These are phyloP conservation scores for Cyclargus thomasi DNA, from an alignment of 1,140 invertebrate species.

Conservation along the genomic window DNA sequence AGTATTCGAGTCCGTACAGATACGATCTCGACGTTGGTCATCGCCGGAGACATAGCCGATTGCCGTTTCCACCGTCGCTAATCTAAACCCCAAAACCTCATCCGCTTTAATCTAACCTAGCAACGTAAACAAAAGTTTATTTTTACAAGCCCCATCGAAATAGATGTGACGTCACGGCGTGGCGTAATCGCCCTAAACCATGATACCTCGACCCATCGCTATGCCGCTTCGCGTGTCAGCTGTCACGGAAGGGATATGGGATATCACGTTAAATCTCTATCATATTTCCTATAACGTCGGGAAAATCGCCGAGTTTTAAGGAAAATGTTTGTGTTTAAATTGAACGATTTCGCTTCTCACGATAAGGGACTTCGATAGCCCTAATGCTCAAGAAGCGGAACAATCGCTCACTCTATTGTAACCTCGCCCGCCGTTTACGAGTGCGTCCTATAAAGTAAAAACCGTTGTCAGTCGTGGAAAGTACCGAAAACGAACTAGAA, in stretches of 20 bases:
- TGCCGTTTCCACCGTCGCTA: background rate
- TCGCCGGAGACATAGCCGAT: background rate
- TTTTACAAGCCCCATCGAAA: conserved; percentile 1
- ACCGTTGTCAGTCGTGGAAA: background rate
- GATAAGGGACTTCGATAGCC: background rate
- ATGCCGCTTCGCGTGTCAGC: background rate
- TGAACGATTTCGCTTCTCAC: background rate
- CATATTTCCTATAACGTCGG: background rate
- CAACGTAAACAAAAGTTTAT: conserved; percentile 3
- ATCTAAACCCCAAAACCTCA: background rate
- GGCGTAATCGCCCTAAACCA: conserved; percentile 31
- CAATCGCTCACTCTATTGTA: background rate
- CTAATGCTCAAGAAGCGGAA: background rate
- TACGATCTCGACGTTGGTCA: background rate
- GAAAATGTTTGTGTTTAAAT: background rate
- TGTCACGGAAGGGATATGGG: conserved; percentile 3
- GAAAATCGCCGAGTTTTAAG: background rate
- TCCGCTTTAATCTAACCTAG: conserved; percentile 1
- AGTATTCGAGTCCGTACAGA: background rate
- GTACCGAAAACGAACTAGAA: background rate
- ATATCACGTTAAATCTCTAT: background rate
- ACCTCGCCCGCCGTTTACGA: background rate
- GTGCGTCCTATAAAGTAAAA: background rate
- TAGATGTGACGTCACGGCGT: conserved; percentile 22
- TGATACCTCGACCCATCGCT: conserved; percentile 4